Evolutionary conservation across 2,113 vertebrate genomes (phyloP).

Genomic region (Cisticola juncidis): DNA sequence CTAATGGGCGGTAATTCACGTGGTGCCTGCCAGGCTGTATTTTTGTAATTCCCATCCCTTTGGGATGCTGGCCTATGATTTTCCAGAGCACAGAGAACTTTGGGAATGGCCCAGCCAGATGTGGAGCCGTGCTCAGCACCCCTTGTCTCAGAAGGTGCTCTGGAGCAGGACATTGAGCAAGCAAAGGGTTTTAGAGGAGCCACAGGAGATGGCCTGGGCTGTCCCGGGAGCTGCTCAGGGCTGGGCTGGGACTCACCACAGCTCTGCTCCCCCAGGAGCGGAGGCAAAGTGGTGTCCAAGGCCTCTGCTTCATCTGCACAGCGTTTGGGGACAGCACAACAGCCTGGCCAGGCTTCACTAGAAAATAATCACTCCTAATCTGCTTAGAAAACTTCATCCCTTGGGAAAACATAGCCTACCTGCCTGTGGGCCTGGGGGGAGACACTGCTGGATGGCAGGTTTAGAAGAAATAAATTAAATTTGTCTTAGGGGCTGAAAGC

Average conservation of each 20-base stretch:
- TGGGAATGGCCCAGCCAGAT: neutral
- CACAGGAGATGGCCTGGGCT: neutral
- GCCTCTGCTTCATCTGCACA: accelerated
- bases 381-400: neutral
- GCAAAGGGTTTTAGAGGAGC: neutral
- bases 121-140: neutral
- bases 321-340: accelerated
- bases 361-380: neutral
- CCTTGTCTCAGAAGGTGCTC: accelerated
- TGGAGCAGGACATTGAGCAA: accelerated
- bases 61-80: neutral
- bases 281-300: accelerated
- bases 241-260: neutral
- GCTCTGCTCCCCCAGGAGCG: neutral
- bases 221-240: neutral
- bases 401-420: neutral
- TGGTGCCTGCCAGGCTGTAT: neutral
- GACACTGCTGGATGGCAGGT: neutral
- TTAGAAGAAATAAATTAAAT: neutral
- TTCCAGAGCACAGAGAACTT: neutral
- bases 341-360: neutral
- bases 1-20: neutral
- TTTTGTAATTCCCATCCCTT: neutral
- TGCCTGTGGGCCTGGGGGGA: neutral
- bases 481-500: neutral